phyloP scores from a whole-genome alignment of 2,113 vertebrate genomes.

The Tricholaema leucomelas region DNA sequence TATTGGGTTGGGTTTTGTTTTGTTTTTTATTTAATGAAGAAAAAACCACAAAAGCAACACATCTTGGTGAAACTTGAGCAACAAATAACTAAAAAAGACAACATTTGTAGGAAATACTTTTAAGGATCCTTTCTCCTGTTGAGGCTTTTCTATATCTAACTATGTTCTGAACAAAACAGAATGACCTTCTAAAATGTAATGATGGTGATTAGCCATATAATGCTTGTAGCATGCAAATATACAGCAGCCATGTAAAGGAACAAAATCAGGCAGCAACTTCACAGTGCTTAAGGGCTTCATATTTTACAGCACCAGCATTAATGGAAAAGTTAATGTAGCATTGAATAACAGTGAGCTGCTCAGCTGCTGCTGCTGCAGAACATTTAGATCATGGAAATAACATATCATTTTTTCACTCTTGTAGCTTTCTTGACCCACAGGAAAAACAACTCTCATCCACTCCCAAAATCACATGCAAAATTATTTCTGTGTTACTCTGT shows the following conservation, averaged over 20 bases:
- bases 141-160: not conserved
- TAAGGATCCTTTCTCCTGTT: not conserved
- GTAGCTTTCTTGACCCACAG: slow-evolving; percentile 12
- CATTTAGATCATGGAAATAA: slow-evolving; percentile 81
- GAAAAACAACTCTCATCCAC: not conserved
- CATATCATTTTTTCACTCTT: slow-evolving; percentile 79
- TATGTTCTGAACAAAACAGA: slow-evolving; percentile 25
- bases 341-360: slow-evolving; percentile 85
- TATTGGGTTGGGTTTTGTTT: not conserved
- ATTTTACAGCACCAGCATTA: slow-evolving; percentile 86
- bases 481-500: not conserved
- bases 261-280: slow-evolving; percentile 70
- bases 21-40: not conserved
- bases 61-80: not conserved
- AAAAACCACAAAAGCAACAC: not conserved
- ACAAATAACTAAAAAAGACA: not conserved
- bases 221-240: slow-evolving; percentile 41
- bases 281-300: slow-evolving; percentile 79
- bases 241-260: slow-evolving; percentile 31
- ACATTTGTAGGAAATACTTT: not conserved
- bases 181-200: slow-evolving; percentile 52
- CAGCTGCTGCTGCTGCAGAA: slow-evolving; percentile 81
- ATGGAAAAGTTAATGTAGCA: slow-evolving; percentile 95
- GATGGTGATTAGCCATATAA: slow-evolving; percentile 27
- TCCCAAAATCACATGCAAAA: not conserved